phyloP scores from a whole-genome alignment of 2,113 vertebrate species.

The Ammodytes marinus region DNA sequence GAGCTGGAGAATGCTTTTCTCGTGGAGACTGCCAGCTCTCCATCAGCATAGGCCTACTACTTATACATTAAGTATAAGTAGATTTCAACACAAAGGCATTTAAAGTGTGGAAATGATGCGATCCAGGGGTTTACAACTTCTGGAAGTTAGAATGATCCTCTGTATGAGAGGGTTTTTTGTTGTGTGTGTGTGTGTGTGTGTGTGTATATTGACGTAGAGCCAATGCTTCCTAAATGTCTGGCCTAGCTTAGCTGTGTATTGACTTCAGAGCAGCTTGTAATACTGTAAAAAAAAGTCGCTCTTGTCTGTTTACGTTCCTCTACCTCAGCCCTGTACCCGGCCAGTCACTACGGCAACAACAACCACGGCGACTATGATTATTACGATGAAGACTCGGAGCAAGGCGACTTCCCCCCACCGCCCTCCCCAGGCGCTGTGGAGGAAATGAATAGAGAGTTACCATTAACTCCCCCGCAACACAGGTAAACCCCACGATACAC shows the following conservation, averaged over 20 bases:
- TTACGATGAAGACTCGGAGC: slow-evolving; percentile 18
- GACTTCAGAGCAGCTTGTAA: neutral
- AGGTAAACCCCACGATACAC: slow-evolving; percentile 50
- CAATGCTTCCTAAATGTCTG: neutral
- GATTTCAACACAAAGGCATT: slow-evolving; percentile 37
- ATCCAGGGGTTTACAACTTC: slow-evolving; percentile 37
- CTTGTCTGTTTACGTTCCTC: neutral
- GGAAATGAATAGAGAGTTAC: slow-evolving; percentile 59
- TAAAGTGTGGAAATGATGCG: slow-evolving; percentile 12
- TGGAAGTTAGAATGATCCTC: slow-evolving; percentile 31
- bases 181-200: slow-evolving; percentile 11
- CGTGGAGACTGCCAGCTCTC: slow-evolving; percentile 42
- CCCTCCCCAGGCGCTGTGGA: slow-evolving; percentile 61
- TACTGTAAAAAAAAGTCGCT: neutral
- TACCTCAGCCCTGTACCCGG: slow-evolving; percentile 29
- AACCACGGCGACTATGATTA: too few species aligned
- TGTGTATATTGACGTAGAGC: neutral
- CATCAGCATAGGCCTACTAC: slow-evolving; percentile 25
- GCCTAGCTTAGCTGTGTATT: slow-evolving; percentile 11
- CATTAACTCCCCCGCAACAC: slow-evolving; percentile 3
- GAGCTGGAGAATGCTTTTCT: slow-evolving; percentile 35
- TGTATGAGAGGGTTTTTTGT: slow-evolving; percentile 23
- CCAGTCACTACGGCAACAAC: slow-evolving; percentile 51
- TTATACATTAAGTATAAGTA: too few species aligned
- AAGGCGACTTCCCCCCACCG: slow-evolving; percentile 59